Evolutionary conservation across 2,113 vertebrate species (phyloP), one percentile per base, ranked within the genome.

Genomic region (Rhabdornis inornatus): DNA sequence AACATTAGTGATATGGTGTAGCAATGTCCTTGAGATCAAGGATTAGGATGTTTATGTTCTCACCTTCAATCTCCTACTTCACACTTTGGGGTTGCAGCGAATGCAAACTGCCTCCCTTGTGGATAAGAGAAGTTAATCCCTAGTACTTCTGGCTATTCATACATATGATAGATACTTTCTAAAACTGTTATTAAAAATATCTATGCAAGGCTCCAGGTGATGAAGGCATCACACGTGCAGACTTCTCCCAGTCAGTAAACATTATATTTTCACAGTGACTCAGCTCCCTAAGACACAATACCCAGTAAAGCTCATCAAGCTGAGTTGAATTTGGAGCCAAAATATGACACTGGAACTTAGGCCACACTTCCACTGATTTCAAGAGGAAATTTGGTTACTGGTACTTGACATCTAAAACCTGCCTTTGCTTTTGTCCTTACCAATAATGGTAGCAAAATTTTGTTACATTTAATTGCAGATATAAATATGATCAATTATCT

Each of bases 31-130:
- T 85, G 33, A 87, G 70, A 85, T 45, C 15, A 33, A 57, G 28
- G 70, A 85, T 93, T 89, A 93, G 30, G 53, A 77, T 90, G 50
- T 69, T 94, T 89, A 55, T 44, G 28, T 90, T 89, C 80, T 94
- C 84, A 53, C 71, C 44, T 87, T 92, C 69, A 66, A 18, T 95
- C 74, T 91, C 53, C 45, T 91, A 42, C 84, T 95, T 92, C 71
- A 87, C 44, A 57, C 65, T 61, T 87, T 9, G 3, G 42, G 13
- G 33, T 28, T 94, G 75, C 40, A 69, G n/a, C 50, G 78, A 76
- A 55, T 47, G 39, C n/a, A 70, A 80, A 56, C 50, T 85, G 10
- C 40, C 30, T 82, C 16, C 21, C 39, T 88, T 85, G 55, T 2
- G 6, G 55, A 44, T 80, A 57, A n/a, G 24, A 61, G 53, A 68